Base-by-base conservation (phyloP, 30 jellyfish, hydroid and myxozoan species). In the Turritopsis rubra region DNA sequence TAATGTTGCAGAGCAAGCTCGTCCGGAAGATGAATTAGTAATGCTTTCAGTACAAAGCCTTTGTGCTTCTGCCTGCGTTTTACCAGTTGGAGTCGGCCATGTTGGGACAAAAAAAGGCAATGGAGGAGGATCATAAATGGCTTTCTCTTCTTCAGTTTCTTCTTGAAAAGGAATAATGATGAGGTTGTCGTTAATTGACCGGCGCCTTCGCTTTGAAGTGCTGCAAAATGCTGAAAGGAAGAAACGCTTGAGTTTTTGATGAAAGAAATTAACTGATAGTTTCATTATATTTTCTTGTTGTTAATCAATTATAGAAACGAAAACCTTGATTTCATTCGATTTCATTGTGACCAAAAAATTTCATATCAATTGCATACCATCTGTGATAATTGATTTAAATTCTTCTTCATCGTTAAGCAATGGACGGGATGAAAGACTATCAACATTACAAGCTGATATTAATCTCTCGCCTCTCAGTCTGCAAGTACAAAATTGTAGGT, bases 51-150 rank as follows among this genome's bases (percentile, higher is more conserved):
- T 65, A 60, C 95, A 87, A 25, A 18, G 66, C 16, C 53, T 52
- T 30, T 52, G 52, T 21, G 79, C 89, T 30, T 73, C 70, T 18
- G 52, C 30, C 53, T 87, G 85, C 1, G 95, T 87, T 74, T 80
- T 87, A 8, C 86, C 86, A 8, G 83, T 19, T 26, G 52, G 52
- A 52, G 95, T 87, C 24, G 95, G 95, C 89, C 89, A 87, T 25
- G 83, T 16, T 22, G 72, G 28, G 0, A 60, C 75, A 24, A 81
- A 81, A 17, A 22, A 22, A 19, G 89, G 83, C 26, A 81, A 22
- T 8, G 86, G 87, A 53, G 26, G 53, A 17, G 95, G 95, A 18
- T 16, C 86, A 66, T 87, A 87, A 7, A 23, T n/a, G 60, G 52
- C 53, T 19, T n/a, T 68, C 17, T 26, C 74, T 7, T 52, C 81